These are phyloP conservation scores for Corythoichthys intestinalis DNA, from an alignment of 2,113 vertebrate genomes.

Conservation along the genomic window DNA sequence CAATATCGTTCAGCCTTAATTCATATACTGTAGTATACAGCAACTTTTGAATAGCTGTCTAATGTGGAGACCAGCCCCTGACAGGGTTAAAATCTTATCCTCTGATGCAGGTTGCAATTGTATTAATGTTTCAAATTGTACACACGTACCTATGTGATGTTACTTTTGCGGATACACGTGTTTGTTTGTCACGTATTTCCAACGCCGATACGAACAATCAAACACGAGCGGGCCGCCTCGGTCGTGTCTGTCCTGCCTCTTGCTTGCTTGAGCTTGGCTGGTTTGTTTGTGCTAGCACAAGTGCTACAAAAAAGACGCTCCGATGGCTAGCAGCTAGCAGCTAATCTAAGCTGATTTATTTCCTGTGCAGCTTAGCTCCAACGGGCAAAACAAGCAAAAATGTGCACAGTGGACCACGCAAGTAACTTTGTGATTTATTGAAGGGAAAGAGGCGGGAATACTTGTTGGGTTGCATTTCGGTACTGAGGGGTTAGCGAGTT, in stretches of 20 bases:
- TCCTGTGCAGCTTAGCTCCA: constrained; percentile 13
- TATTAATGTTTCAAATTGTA: no score
- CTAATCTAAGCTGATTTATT: constrained; percentile 21
- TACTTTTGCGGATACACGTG: background rate
- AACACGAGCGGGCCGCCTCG: background rate
- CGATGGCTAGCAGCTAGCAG: constrained; percentile 20
- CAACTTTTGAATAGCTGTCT: no score
- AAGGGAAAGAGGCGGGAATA: background rate
- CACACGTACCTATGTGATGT: background rate
- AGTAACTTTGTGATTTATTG: background rate
- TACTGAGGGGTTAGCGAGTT: constrained; percentile 55
- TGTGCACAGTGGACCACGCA: background rate
- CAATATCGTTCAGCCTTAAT: no score
- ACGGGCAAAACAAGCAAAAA: background rate
- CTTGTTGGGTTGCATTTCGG: background rate
- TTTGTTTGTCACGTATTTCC: background rate
- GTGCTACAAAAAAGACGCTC: constrained; percentile 10
- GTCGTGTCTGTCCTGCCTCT: background rate
- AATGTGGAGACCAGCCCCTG: no score
- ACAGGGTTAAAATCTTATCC: no score
- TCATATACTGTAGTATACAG: no score
- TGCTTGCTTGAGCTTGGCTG: background rate
- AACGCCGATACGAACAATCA: background rate
- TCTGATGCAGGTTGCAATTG: no score
- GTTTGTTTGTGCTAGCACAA: constrained; percentile 17